Evolutionary conservation across 2,888 invertebrate genomes (phyloP), one percentile per base, ranked within the genome.

Genomic region (Diadegma fenestrale): DNA sequence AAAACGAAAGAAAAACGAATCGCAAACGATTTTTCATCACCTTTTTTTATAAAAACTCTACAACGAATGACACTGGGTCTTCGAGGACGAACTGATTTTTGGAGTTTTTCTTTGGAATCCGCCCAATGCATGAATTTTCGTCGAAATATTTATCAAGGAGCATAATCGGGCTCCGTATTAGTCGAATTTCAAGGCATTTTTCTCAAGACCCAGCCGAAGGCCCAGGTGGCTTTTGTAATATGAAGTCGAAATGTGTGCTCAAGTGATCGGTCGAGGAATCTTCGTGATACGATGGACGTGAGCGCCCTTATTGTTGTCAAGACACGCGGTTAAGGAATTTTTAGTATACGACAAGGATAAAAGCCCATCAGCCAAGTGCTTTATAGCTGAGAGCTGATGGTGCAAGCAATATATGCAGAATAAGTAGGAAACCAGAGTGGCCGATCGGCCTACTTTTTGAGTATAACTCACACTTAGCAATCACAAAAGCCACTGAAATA

Each of bases 381-480:
- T 71, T n/a, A 33, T 33, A 48, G 64, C 30, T 64, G 48, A 69
- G 75, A 73, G 63, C 78, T 61, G 68, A 73, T 66, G 66, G 41
- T 41, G 71, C 64, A 80, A 73, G 73, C 80, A 66, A 51, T 33
- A 26, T 77, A 71, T 73, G 51, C 75, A 54, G 37, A 66, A 63
- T 58, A 26, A 58, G 58, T 58, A 14, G 12, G n/a, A 58, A 14
- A 14, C 58, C 26, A 73, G 82, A 82, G 45, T 76, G 75, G 66
- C 75, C 82, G 82, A 82, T 82, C 82, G 82, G 58, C 85, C 85
- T 82, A 82, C 82, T 85, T 85, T 85, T 85, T 79, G 48, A 63
- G 58, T 66, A 37, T 37, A 64, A 69, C 72, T 33, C 54, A 68
- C 64, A 45, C 80, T 84, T 48, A 4, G 61, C 43, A 66, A 71